Conservation (phyloP, 1,140 invertebrate genomes). For the Zophobas atratus region DNA sequence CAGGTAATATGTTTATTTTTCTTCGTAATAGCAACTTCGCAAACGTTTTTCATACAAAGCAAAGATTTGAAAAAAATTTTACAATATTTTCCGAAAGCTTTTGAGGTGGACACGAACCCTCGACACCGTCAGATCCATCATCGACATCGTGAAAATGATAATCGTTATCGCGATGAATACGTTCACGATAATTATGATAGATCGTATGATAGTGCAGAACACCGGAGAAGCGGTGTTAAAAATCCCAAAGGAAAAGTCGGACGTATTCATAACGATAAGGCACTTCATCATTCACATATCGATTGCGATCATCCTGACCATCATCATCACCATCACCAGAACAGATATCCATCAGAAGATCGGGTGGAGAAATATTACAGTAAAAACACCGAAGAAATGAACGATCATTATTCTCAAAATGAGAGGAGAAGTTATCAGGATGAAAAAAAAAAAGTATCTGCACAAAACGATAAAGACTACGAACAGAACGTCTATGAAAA, state of each 20-base stretch:
- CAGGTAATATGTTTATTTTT: slow-evolving; percentile 10
- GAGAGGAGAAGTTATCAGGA: not conserved
- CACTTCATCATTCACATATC: not conserved
- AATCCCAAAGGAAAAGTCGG: not conserved
- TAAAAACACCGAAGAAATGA: slow-evolving; percentile 9
- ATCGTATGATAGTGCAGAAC: slow-evolving; percentile 3
- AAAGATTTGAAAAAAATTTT: slow-evolving; percentile 45
- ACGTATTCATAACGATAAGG: slow-evolving; percentile 2
- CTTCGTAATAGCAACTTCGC: not conserved
- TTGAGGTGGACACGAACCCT: not conserved
- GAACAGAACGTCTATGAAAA: slow-evolving; percentile 6
- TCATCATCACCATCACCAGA: slow-evolving; percentile 1
- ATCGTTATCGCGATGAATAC: slow-evolving; percentile 14
- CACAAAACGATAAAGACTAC: not conserved
- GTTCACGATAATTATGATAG: slow-evolving; percentile 32
- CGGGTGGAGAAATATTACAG: not conserved
- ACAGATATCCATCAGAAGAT: slow-evolving; percentile 15
- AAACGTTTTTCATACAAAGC: slow-evolving; percentile 38
- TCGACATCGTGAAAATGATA: slow-evolving; percentile 2
- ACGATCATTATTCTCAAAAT: slow-evolving; percentile 12
- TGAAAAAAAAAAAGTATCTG: slow-evolving; percentile 1
- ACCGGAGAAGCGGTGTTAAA: not conserved
- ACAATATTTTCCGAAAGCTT: slow-evolving; percentile 16
- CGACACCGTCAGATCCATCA: not conserved
- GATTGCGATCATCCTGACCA: slow-evolving; percentile 9